Evolutionary conservation across 2,888 invertebrate genomes (phyloP), one percentile per base, ranked within the genome.

Genomic region (Dynastes grantii): DNA sequence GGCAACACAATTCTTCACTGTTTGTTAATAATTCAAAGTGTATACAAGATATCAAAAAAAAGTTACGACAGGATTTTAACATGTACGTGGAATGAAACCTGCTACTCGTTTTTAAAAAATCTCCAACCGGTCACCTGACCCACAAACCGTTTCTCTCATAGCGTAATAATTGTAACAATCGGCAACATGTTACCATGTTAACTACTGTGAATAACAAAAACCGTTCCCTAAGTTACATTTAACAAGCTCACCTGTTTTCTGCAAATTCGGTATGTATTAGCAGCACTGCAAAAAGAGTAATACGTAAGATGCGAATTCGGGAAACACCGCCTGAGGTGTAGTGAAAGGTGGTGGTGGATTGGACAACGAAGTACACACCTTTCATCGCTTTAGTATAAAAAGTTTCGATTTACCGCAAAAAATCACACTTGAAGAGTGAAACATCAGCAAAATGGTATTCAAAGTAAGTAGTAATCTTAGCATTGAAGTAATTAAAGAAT

Each of bases 401-500:
- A 58, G 73, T 73, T 61, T 58, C 58, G 37, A 58, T 58, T 58
- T 58, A 53, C 8, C 16, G 0, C 16, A 58, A 22, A 11, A 73
- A 73, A 73, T 58, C 73, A 73, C 73, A 73, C 22, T 73, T 40
- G 58, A 58, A 58, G 37, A 5, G 58, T 13, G 58, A 58, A 67
- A 9, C 73, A 73, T 73, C 73, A 58, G 45, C 40, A 73, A 73
- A 58, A 73, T 73, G 73, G 73, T 73, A 73, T 73, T 73, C 73
- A 73, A 73, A 73, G 73, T 73, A n/a, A 73, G 73, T 58, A 37
- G 22, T 9, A 58, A 55, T 32, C 8, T 58, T 32, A 5, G 16
- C 22, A 13, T 16, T 67, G 11, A 5, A 22, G 8, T 32, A 13
- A 16, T 2, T 5, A 16, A 11, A 9, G 2, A 13, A 13, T 55